These are phyloP conservation scores for Amblyopsis rosae DNA, from an alignment of 2,113 vertebrate species.

Conservation along the genomic window DNA sequence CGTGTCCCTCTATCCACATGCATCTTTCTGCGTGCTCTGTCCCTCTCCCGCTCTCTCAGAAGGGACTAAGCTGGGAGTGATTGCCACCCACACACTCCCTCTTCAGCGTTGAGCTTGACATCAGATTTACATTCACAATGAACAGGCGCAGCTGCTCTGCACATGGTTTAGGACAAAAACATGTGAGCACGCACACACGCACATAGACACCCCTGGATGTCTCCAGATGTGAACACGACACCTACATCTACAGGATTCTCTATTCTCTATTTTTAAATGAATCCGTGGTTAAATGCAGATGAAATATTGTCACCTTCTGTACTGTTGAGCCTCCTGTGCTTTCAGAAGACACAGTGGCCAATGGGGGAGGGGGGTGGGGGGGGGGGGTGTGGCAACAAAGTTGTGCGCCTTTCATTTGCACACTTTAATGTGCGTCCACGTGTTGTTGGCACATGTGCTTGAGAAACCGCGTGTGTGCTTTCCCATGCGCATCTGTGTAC, in stretches of 20 bases:
- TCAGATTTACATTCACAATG: conserved; percentile 79
- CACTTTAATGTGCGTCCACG: neutral
- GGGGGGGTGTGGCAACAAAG: no score
- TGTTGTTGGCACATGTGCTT: neutral
- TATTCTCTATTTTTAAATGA: neutral
- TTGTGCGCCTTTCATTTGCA: neutral
- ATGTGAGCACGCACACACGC: conserved; percentile 22
- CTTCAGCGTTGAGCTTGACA: conserved; percentile 73
- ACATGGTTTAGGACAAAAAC: conserved; percentile 41
- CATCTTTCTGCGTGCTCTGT: conserved; percentile 10
- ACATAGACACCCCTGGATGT: conserved; percentile 23
- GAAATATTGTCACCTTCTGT: no score
- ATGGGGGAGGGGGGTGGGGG: neutral
- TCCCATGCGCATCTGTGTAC: neutral
- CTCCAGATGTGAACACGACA: conserved; percentile 30
- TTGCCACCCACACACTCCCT: conserved; percentile 77
- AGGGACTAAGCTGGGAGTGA: conserved; percentile 77
- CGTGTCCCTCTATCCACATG: conserved; percentile 11
- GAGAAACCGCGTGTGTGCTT: neutral
- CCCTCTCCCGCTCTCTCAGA: conserved; percentile 43
- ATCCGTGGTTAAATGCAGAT: conserved; percentile 3
- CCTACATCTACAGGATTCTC: no score
- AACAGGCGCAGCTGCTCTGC: conserved; percentile 53
- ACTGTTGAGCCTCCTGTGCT: no score
- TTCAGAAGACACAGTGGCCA: neutral